phyloP scores from a whole-genome alignment of 2,113 vertebrate genomes.

The Sturnira hondurensis region DNA sequence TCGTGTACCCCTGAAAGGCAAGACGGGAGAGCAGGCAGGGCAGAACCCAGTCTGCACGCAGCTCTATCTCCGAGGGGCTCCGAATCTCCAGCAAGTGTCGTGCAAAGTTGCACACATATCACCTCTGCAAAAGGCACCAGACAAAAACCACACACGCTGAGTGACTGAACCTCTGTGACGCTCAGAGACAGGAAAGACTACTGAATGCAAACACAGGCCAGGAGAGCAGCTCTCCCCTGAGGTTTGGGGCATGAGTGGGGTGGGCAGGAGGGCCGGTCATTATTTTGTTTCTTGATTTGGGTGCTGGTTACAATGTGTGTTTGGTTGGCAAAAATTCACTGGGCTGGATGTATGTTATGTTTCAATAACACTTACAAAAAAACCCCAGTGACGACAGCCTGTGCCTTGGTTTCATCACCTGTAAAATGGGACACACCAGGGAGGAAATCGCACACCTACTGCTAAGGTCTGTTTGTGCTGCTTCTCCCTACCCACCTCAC shows the following conservation, averaged over 20 bases:
- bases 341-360: not conserved
- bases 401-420: not conserved
- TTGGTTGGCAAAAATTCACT: not conserved
- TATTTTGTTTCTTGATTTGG: not conserved
- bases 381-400: accelerated
- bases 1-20: not conserved
- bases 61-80: not conserved
- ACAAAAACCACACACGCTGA: not conserved
- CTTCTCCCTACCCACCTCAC: not conserved
- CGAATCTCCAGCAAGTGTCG: not conserved
- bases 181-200: not conserved
- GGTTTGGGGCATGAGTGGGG: accelerated
- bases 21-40: accelerated
- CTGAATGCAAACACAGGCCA: not conserved
- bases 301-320: not conserved
- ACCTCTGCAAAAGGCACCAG: accelerated
- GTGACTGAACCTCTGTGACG: not conserved
- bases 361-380: not conserved
- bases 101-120: not conserved
- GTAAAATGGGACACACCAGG: not conserved
- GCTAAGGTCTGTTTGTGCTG: not conserved
- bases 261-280: too few species aligned
- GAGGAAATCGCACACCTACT: not conserved
- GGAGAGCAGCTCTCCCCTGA: not conserved
- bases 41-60: accelerated